phyloP scores from a whole-genome alignment of 2,888 invertebrate genomes.

The Dusona sp. region DNA sequence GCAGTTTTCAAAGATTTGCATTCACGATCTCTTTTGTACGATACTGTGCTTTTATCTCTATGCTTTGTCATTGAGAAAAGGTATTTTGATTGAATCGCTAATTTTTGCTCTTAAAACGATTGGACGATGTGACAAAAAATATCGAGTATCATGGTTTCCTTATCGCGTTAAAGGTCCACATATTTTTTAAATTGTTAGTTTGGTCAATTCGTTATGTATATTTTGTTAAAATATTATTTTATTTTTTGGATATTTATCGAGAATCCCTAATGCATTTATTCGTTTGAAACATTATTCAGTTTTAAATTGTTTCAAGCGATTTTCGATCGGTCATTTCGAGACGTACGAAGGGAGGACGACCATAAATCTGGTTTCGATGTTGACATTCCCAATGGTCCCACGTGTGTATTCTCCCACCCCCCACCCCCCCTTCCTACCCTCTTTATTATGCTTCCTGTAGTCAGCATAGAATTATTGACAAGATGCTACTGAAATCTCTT shows the following conservation, averaged over 20 bases:
- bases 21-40: not conserved
- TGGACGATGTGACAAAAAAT: not conserved
- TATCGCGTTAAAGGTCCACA: not conserved
- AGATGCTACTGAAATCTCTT: constrained; percentile 65
- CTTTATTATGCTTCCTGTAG: constrained; percentile 6
- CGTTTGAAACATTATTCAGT: not conserved
- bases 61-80: not conserved
- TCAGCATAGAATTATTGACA: constrained; percentile 31
- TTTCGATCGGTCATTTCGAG: not conserved
- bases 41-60: constrained; percentile 3
- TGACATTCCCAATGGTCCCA: too few relatives aligned
- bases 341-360: too few relatives aligned
- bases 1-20: constrained; percentile 14
- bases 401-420: too few relatives aligned
- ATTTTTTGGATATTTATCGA: too few relatives aligned
- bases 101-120: not conserved
- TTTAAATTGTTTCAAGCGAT: not conserved
- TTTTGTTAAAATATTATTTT: not conserved
- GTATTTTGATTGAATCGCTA: not conserved
- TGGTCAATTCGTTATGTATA: not conserved
- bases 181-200: not conserved
- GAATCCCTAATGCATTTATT: too few relatives aligned
- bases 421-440: too few relatives aligned
- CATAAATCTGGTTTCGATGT: too few relatives aligned
- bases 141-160: not conserved